Evolutionary conservation across 2,113 vertebrate genomes (phyloP), one percentile per base, ranked within the genome.

Genomic region (Sander lucioperca): DNA sequence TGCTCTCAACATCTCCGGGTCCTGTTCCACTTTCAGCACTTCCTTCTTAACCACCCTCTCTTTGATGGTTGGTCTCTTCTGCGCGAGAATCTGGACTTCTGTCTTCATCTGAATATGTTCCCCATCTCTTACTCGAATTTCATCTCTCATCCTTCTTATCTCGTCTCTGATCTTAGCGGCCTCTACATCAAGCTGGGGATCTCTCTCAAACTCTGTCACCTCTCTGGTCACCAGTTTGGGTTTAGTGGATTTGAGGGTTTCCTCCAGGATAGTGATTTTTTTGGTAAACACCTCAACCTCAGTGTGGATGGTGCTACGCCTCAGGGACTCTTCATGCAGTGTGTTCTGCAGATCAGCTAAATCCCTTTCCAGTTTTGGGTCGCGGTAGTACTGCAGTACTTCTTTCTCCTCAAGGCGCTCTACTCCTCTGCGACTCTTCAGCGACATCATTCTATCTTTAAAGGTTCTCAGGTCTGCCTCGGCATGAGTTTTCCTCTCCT

Each of bases 341-440:
- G 87, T 96, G 47, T 88, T 92, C 16, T 76, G 87, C 67, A 96
- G 69, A 62, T 90, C 91, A 36, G 85, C 59, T 71, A 99, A 79
- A 39, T 89, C 94, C 3, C 69, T 91, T 79, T 98, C 97, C 51
- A 98, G 71, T 82, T 97, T 95, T 18, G 98, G 97, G 82, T 99
- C 97, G 47, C 97, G 96, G 91, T 97, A 98, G 86, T 98, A 97
- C 33, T 97, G 93, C 59, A 99, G 93, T 25, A 99, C 94, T 63
- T 99, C 98, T 78, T 95, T 98, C 90, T 99, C 98, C 93, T 99
- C 96, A 72, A 97, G 83, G 74, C 96, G 96, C 86, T 99, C 97
- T 74, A 97, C 82, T 0, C 98, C 98, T 91, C 91, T 95, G 80
- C 97, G 96, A 65, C 94, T 97, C 91, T 95, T 97, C 76, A 99